Percentiles rank a stretch among this genome's conserved stretches.
These are phyloP conservation scores for Tapirus indicus DNA, from an alignment of 2,797 vertebrate genomes.

Conservation along the genomic window DNA sequence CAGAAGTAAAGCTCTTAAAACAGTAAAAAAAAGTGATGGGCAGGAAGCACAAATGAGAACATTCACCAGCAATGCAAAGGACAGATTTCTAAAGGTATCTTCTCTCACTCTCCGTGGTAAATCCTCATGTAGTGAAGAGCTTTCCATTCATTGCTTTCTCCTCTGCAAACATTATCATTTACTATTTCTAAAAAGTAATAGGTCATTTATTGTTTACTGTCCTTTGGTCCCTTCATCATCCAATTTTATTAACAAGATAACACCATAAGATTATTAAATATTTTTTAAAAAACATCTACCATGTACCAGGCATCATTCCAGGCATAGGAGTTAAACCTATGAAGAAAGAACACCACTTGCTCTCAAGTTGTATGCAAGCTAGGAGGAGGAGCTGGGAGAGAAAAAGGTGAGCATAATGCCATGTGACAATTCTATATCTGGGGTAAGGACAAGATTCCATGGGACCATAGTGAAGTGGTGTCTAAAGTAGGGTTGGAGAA, in stretches of 20 bases:
- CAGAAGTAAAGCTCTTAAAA: conserved; percentile 63
- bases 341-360: not conserved
- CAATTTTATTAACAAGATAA: not conserved
- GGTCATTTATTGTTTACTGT: not conserved
- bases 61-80: not conserved
- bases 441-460: not conserved
- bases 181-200: not conserved
- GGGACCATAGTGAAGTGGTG: not conserved
- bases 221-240: not conserved
- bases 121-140: not conserved
- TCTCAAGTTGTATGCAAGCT: not conserved
- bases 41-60: conserved; percentile 2
- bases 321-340: not conserved
- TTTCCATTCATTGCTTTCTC: not conserved
- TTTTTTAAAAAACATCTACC: not conserved
- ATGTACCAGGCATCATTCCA: not conserved
- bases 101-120: not conserved
- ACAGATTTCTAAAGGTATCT: not conserved
- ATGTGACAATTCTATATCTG: no score
- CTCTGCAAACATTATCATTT: not conserved
- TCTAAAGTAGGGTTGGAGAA: not conserved
- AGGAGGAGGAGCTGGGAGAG: not conserved
- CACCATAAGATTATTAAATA: not conserved
- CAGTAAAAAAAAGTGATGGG: conserved; percentile 7
- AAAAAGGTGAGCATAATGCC: not conserved